These are phyloP conservation scores for Mesoligia furuncula DNA, from an alignment of 2,888 invertebrate species.

Conservation along the genomic window DNA sequence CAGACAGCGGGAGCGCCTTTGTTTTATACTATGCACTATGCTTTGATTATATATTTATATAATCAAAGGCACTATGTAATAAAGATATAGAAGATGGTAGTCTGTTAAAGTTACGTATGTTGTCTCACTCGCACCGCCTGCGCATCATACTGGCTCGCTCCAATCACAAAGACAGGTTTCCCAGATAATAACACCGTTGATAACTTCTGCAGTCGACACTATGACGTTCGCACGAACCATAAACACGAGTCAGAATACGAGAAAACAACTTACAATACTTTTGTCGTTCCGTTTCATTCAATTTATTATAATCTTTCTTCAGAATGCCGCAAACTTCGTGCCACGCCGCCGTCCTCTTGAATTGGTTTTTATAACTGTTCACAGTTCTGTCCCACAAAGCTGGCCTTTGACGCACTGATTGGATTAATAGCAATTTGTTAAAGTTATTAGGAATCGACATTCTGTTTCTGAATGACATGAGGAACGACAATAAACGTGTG, in stretches of 20 bases:
- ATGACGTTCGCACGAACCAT: slow-evolving; percentile 10
- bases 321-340: slow-evolving; percentile 26
- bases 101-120: too few species aligned
- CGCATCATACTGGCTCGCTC: slow-evolving; percentile 2
- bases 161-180: neutral
- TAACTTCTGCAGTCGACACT: neutral
- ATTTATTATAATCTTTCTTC: slow-evolving; percentile 21
- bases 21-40: too few species aligned
- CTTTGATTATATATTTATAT: too few species aligned
- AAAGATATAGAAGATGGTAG: too few species aligned
- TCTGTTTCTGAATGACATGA: slow-evolving; percentile 7
- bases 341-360: slow-evolving; percentile 16
- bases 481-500: slow-evolving; percentile 16
- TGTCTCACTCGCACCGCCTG: slow-evolving; percentile 4
- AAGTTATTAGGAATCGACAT: slow-evolving; percentile 10
- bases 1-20: too few species aligned
- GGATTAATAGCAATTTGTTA: slow-evolving; percentile 26
- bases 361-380: slow-evolving; percentile 5
- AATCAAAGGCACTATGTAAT: too few species aligned
- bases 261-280: slow-evolving; percentile 27
- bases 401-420: slow-evolving; percentile 18
- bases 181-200: neutral
- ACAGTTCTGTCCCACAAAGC: slow-evolving; percentile 23
- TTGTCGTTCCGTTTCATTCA: slow-evolving; percentile 6
- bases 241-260: neutral